A percentile compares a stretch with the other conserved stretches of the same genome.
Evolutionary conservation across 2,113 vertebrate genomes (phyloP).

Genomic region (Oreochromis tanganicae): DNA sequence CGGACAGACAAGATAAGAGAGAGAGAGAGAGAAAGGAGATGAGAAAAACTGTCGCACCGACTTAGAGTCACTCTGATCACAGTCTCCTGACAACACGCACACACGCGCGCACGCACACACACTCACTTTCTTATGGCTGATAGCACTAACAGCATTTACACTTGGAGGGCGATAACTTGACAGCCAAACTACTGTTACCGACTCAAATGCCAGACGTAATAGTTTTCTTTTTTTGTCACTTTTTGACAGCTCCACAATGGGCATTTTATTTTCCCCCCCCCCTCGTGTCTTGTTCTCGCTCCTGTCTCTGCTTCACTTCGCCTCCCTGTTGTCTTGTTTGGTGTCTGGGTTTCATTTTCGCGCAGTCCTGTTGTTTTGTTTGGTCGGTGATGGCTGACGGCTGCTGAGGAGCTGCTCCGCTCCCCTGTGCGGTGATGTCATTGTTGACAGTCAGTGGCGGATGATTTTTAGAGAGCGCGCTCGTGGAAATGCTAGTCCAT

Average conservation of each 20-base stretch:
- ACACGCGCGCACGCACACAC: neutral
- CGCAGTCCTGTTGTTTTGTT: slow-evolving; percentile 20
- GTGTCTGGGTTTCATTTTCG: slow-evolving; percentile 35
- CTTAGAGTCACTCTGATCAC: slow-evolving; percentile 3
- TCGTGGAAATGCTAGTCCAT: neutral
- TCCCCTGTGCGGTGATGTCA: slow-evolving; percentile 2
- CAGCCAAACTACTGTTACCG: slow-evolving; percentile 46
- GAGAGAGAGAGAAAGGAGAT: slow-evolving; percentile 4
- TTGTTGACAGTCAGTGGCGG: slow-evolving; percentile 18
- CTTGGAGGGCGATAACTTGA: slow-evolving; percentile 45
- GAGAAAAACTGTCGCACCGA: slow-evolving; percentile 40
- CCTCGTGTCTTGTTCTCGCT: neutral
- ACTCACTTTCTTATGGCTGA: slow-evolving; percentile 7
- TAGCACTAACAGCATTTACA: slow-evolving; percentile 52
- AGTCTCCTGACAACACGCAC: slow-evolving; percentile 17
- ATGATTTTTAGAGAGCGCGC: neutral
- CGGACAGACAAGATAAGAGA: slow-evolving; percentile 22
- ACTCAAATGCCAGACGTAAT: slow-evolving; percentile 48
- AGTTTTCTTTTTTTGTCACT: slow-evolving; percentile 31
- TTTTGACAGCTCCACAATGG: slow-evolving; percentile 48
- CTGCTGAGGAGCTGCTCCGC: slow-evolving; percentile 11
- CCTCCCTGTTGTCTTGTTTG: slow-evolving; percentile 20
- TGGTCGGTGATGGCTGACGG: neutral
- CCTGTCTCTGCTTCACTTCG: neutral
- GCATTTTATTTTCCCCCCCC: neutral